Evolutionary conservation across 2,888 invertebrate species (phyloP).

Genomic region (Orthosia cruda): DNA sequence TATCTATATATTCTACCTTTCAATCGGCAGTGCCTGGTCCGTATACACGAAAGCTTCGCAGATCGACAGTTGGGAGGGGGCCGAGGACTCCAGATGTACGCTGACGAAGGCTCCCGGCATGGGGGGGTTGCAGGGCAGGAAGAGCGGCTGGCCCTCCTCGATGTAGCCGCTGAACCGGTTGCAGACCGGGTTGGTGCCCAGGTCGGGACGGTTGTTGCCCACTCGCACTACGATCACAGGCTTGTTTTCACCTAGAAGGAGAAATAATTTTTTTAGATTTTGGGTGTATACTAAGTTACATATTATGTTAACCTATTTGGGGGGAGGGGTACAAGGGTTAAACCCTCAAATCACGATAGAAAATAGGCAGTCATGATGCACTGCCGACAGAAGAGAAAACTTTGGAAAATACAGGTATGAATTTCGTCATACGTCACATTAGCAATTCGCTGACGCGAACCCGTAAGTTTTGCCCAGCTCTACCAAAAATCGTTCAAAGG

Average conservation of each 20-base stretch:
- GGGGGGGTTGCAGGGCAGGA: slow-evolving; percentile 98
- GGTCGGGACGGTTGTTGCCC: slow-evolving; percentile 97
- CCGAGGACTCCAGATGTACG: slow-evolving; percentile 96
- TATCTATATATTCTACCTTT: slow-evolving; percentile 86
- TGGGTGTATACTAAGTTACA: no score
- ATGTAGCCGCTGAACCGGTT: slow-evolving; percentile 97
- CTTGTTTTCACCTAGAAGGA: slow-evolving; percentile 93
- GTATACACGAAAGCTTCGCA: slow-evolving; percentile 99
- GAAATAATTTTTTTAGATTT: background rate
- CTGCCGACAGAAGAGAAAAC: no score
- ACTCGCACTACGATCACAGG: slow-evolving; percentile 97
- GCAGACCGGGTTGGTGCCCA: slow-evolving; percentile 98
- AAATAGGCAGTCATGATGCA: no score
- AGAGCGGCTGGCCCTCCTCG: slow-evolving; percentile 97
- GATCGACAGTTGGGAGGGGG: slow-evolving; percentile 95
- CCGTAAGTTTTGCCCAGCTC: no score
- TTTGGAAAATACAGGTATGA: no score
- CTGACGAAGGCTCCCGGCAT: slow-evolving; percentile 99
- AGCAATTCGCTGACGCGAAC: no score
- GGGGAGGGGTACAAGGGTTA: no score
- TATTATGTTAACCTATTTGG: no score
- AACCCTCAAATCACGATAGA: no score
- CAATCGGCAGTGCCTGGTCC: slow-evolving; percentile 97
- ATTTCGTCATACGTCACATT: no score
- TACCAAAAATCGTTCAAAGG: no score